Evolutionary conservation across 2,113 vertebrate species (phyloP).

Genomic region (Speoplatyrhinus poulsoni): DNA sequence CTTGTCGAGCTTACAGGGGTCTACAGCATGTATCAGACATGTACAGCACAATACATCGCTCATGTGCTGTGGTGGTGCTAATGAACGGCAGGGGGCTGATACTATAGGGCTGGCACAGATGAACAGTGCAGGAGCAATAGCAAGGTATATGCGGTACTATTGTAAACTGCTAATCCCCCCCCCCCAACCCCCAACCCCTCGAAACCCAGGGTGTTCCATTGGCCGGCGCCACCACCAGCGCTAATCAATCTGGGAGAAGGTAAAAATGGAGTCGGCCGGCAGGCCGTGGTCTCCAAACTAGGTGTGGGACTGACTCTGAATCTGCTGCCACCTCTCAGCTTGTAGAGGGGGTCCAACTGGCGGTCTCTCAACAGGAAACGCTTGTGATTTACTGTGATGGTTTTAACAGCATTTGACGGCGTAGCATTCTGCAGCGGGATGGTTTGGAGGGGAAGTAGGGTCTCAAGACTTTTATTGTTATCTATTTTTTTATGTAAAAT

Average conservation of each 20-base stretch:
- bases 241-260: slow-evolving; percentile 72
- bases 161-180: slow-evolving; percentile 76
- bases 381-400: slow-evolving; percentile 5
- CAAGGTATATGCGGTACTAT: slow-evolving; percentile 75
- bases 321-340: slow-evolving; percentile 51
- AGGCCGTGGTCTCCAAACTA: background rate
- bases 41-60: too few species aligned
- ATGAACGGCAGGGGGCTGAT: background rate
- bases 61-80: too few species aligned
- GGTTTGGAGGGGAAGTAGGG: too few species aligned
- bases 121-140: slow-evolving; percentile 65
- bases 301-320: slow-evolving; percentile 23
- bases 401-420: slow-evolving; percentile 14
- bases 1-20: too few species aligned
- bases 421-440: slow-evolving; percentile 12
- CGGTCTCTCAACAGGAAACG: slow-evolving; percentile 22
- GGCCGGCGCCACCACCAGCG: slow-evolving; percentile 67
- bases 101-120: slow-evolving; percentile 70
- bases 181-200: slow-evolving; percentile 6
- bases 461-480: too few species aligned
- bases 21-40: too few species aligned
- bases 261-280: slow-evolving; percentile 56
- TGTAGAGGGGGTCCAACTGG: slow-evolving; percentile 49
- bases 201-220: too few species aligned
- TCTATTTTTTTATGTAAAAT: too few species aligned